phyloP scores from a whole-genome alignment of 1,140 invertebrate genomes.

The Zaprionus nigranus region DNA sequence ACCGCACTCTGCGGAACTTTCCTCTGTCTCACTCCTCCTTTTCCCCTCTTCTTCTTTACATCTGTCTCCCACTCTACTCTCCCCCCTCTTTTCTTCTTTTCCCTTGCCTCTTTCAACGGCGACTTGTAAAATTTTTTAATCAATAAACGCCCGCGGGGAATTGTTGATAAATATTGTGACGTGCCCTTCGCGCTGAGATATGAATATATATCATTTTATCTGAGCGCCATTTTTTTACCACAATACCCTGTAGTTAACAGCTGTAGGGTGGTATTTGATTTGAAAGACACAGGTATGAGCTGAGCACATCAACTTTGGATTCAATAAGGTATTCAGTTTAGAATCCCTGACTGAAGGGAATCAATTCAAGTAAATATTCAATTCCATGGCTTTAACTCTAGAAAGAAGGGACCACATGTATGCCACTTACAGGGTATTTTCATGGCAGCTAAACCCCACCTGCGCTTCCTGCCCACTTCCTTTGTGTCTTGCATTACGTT shows the following conservation, averaged over 20 bases:
- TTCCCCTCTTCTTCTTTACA: background rate
- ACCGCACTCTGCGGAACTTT: background rate
- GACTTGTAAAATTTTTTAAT: constrained; percentile 66
- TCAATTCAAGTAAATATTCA: background rate
- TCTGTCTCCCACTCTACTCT: background rate
- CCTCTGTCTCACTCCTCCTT: background rate
- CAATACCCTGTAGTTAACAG: constrained; percentile 10
- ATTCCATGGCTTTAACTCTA: background rate
- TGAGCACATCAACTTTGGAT: background rate
- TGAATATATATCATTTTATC: constrained; percentile 63
- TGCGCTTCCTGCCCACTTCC: background rate
- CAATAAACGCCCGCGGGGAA: constrained; percentile 66
- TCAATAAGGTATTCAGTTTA: background rate
- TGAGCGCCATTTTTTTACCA: constrained; percentile 16
- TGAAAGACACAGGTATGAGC: background rate
- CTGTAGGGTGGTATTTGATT: background rate
- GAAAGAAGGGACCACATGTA: background rate
- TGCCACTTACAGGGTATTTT: background rate
- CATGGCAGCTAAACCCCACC: background rate
- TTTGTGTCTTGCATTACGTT: background rate
- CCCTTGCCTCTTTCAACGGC: background rate
- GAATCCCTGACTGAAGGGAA: background rate
- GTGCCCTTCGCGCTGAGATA: constrained; percentile 47
- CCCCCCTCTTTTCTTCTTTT: no score
- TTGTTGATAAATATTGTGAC: constrained; percentile 77